Conservation (phyloP, 2,113 vertebrate species). For the Monopterus albus region DNA sequence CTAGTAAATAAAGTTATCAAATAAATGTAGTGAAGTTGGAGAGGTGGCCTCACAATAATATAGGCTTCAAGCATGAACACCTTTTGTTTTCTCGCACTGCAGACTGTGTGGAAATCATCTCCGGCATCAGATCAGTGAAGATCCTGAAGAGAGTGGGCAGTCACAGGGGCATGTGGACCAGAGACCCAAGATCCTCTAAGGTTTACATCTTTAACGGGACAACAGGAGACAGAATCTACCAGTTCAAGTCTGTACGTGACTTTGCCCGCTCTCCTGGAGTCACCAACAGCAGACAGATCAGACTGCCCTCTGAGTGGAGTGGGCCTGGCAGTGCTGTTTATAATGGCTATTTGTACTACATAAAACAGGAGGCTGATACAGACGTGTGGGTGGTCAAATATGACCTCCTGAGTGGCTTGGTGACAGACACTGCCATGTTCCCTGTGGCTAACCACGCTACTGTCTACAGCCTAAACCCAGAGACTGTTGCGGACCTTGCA, state of each 20-base stretch:
- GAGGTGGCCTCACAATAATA: no score
- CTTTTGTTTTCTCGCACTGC: no score
- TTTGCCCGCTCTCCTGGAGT: constrained; percentile 86
- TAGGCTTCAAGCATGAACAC: no score
- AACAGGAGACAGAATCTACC: constrained; percentile 85
- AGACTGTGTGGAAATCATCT: constrained; percentile 94
- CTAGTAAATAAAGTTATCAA: no score
- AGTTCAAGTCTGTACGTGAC: constrained; percentile 88
- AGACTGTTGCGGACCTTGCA: constrained; percentile 89
- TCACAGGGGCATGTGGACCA: constrained; percentile 91
- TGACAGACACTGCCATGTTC: constrained; percentile 91
- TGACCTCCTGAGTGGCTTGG: constrained; percentile 84
- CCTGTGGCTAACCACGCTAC: constrained; percentile 85
- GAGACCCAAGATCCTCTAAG: constrained; percentile 89
- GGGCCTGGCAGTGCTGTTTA: constrained; percentile 90
- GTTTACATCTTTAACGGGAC: constrained; percentile 92
- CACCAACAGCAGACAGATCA: constrained; percentile 81
- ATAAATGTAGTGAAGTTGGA: no score
- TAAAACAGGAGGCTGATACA: constrained; percentile 73
- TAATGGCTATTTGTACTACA: constrained; percentile 88
- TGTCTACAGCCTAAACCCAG: constrained; percentile 88
- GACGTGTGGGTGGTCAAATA: constrained; percentile 92
- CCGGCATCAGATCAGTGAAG: constrained; percentile 92
- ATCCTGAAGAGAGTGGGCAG: constrained; percentile 91
- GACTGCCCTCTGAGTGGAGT: constrained; percentile 89